Evolutionary conservation across 2,888 invertebrate genomes (phyloP), one percentile per base, ranked within the genome.

Genomic region (Eumerus sabulonum): DNA sequence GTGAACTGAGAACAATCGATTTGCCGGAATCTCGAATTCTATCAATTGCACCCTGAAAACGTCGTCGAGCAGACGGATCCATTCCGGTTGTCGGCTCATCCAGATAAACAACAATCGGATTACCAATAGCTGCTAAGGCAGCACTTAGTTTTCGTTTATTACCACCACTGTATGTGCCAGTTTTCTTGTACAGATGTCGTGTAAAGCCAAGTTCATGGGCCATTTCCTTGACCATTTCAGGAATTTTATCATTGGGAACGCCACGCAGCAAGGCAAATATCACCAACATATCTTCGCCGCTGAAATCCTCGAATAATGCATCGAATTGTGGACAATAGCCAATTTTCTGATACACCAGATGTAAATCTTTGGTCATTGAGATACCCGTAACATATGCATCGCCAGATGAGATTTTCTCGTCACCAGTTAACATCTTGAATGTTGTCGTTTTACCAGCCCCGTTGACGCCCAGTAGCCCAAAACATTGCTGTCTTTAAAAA

Each of bases 371-470:
- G 79, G 90, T 89, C 16, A 92, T 87, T 3, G 90, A 91, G 63
- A 90, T 85, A 5, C 92, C 92, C 82, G 91, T 90, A 11, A 96
- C 91, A 88, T 90, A 94, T 0, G 93, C 94, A 57, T 93, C 91
- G 0, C 96, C 96, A 60, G 90, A 90, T 0, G 93, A 92, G 11
- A 95, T 91, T 3, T 89, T 87, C 84, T 93, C 93, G 85, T 96
- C 96, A 0, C 97, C 96, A 56, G 96, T 96, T 84, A 97, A 90
- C 94, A 96, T 96, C 89, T 95, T 95, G 87, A 98, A 98, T 0
- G 97, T 96, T 0, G 93, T 93, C 0, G 95, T 96, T 88, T 96
- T 96, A 0, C 96, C 96, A 1, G 96, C 96, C 9, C 96, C 96
- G 86, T 96, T 96, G 0, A 95, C 93, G 0, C 96, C 95, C 54